Conservation (phyloP, 2,113 vertebrate species). For the Perca fluviatilis region DNA sequence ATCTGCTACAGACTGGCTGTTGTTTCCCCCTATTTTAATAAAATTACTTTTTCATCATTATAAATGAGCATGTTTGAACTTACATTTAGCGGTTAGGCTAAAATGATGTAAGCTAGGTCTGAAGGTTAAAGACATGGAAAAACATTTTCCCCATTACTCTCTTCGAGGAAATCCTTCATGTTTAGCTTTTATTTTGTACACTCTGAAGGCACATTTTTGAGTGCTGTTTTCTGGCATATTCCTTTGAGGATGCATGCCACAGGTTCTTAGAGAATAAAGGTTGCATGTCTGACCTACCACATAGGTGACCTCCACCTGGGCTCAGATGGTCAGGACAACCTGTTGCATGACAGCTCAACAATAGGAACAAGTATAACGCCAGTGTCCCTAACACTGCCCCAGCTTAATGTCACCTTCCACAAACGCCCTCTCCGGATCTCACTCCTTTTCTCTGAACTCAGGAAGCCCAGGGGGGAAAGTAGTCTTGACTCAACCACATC, state of each 20-base stretch:
- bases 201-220: not conserved
- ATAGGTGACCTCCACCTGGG: conserved; percentile 23
- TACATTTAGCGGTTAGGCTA: conserved; percentile 31
- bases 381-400: not conserved
- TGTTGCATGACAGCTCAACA: conserved; percentile 44
- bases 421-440: not conserved
- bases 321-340: conserved; percentile 25
- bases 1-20: conserved; percentile 49
- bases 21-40: conserved; percentile 26
- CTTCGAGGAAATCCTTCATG: conserved; percentile 2
- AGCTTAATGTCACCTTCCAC: conserved; percentile 18
- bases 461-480: conserved; percentile 39
- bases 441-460: conserved; percentile 29
- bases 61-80: conserved; percentile 39
- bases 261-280: not conserved
- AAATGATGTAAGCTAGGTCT: conserved; percentile 18
- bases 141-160: conserved; percentile 14
- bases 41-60: conserved; percentile 45
- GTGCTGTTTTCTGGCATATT: conserved; percentile 1
- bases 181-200: not conserved
- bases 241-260: conserved; percentile 16
- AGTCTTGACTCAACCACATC: not conserved
- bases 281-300: not conserved
- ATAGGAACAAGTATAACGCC: conserved; percentile 15
- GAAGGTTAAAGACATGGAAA: conserved; percentile 33